Base-by-base conservation (phyloP, 2,797 vertebrate species). In the Garrulus glandarius region DNA sequence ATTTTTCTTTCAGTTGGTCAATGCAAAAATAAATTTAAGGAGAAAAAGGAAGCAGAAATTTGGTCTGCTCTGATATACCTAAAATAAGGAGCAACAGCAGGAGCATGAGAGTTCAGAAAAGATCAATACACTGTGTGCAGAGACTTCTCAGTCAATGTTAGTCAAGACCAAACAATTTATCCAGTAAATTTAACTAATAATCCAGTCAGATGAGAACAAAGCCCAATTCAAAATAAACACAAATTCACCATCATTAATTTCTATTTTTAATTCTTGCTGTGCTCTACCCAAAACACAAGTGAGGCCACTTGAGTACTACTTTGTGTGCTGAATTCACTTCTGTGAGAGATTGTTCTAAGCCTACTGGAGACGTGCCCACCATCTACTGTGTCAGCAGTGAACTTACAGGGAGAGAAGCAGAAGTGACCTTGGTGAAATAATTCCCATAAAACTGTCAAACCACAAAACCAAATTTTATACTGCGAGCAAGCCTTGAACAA, bases 131-230 rank as follows among this genome's bases (percentile, higher is more conserved):
- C 39, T 16, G 15, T 39, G 46, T 44, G 79, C 67, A 70, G 37
- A 84, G 95, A 89, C 37, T 81, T 87, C 44, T 41, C 65, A 74
- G 61, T 29, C 77, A 60, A 19, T 46, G 53, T 17, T 67, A 84
- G 77, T 68, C 83, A 88, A 87, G 55, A 89, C 36, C 50, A 84
- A 92, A 79, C 72, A 67, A 90, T 74, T 79, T 80, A 77, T 44
- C 83, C 90, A 84, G 67, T 80, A 84, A 89, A 92, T 95, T 93
- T 82, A 89, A 93, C 87, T 92, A 84, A 91, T 65, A 75, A 92
- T 86, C 49, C 47, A 87, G 52, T 77, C 68, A 77, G 68, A 72
- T 30, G 84, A 94, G 88, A 96, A 94, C 89, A 94, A 93, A 93
- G 60, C 83, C 53, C 29, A 79, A 77, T 57, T 84, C 34, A 77